phyloP scores from a whole-genome alignment of 2,113 vertebrate genomes.

The Anhinga anhinga region DNA sequence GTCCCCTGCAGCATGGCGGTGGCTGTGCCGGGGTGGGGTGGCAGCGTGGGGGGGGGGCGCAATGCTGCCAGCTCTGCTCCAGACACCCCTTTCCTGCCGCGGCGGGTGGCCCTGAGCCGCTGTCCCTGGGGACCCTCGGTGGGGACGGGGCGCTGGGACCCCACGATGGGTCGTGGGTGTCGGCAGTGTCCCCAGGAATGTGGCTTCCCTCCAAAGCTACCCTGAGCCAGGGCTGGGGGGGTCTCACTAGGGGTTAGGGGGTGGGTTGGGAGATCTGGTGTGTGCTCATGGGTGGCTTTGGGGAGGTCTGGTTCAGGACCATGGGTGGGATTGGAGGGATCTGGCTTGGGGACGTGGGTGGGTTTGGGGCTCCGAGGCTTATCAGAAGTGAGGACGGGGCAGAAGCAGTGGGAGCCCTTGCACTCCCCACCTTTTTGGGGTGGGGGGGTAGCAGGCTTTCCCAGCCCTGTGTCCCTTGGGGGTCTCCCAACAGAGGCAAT shows the following conservation, averaged over 20 bases:
- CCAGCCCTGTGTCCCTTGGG: neutral
- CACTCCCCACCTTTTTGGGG: neutral
- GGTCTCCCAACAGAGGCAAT: neutral
- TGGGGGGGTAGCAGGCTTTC: no score
- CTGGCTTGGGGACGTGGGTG: no score
- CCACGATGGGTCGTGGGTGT: rapidly evolving
- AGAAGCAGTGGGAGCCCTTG: neutral
- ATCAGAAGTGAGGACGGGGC: no score
- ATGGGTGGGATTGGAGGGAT: neutral
- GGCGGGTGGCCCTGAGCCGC: neutral
- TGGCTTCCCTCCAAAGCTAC: neutral
- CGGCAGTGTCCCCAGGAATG: neutral
- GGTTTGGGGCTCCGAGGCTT: neutral
- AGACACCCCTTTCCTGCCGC: neutral
- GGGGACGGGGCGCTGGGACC: neutral
- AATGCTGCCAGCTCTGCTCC: neutral
- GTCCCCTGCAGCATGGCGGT: neutral
- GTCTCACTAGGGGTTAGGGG: no score
- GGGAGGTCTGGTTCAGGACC: neutral
- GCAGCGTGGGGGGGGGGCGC: neutral
- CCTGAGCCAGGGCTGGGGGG: no score
- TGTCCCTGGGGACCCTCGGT: neutral
- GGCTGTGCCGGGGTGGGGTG: neutral
- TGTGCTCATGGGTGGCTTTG: neutral
- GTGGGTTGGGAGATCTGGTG: neutral